Base-by-base conservation (phyloP, 1,140 invertebrate genomes). In the Contarinia nasturtii region DNA sequence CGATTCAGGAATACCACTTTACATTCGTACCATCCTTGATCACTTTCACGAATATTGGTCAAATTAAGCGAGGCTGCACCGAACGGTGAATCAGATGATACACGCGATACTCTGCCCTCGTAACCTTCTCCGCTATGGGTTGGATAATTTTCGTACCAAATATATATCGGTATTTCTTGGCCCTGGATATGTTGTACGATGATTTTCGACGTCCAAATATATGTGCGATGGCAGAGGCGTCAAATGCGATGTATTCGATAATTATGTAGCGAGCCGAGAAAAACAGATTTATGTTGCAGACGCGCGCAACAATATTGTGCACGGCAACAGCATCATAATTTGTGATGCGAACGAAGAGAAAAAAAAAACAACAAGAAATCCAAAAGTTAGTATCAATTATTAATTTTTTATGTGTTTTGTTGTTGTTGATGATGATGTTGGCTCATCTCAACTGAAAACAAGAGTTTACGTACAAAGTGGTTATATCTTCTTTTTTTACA, bases 11-110 rank as follows among this genome's bases (percentile, higher is more conserved):
- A 93, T 61, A 89, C 85, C 60, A 94, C 86, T 69, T 89, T 90
- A 69, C 91, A 96, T 67, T 92, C 86, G 72, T 95, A 96, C 90
- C 89, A 94, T 58, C 91, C 91, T 68, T 93, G 86, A 71, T 96
- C 90, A 55, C 78, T 80, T 63, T 91, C 88, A 47, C 76, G 74
- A 59, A 95, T 91, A 59, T 87, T 82, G 54, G 87, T 92, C 64
- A 95, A 73, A 71, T 94, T 93, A 66, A 94, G 84, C 52, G 87
- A 91, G 47, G 89, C 89, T 19, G 82, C 77, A 50, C 86, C 87
- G 61, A 82, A 87, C n/a, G 77, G 77, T 21, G 83, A 86, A 63
- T 87, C 84, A 48, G 79, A 77, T 50, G 81, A 78, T 51, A 91
- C 86, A 50, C 85, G 76, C 34, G 86, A 85, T 55, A 93, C 88